Base-by-base conservation (phyloP, 2,888 invertebrate species). In the Folsomia candida region DNA sequence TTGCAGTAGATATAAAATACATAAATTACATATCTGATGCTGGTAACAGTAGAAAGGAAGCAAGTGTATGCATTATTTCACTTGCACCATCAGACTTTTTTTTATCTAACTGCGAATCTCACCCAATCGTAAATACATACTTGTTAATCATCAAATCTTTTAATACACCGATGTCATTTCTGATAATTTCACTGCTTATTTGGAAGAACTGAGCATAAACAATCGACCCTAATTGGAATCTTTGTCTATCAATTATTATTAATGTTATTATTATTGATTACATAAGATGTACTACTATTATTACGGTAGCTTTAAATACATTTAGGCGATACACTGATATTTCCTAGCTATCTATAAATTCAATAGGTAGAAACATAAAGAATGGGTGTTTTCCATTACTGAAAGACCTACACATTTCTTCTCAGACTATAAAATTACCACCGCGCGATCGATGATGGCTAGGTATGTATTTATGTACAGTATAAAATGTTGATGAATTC, bases 201-300 rank as follows among this genome's bases (percentile, higher is more conserved):
- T 61, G 61, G 61, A 61, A 61, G 61, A 61, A 28, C 61, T 61
- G 61, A 61, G 61, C 61, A 61, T 61, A 61, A 60, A 24, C 6
- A 28, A 27, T n/a, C 6, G 4, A 54, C 18, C 6, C 20, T 54
- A 54, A 18, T 22, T 22, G 22, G 54, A 54, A 54, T 11, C 9
- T 11, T 47, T 47, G 18, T 47, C 47, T 11, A 47, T 18, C 47
- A 47, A 47, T 11, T 11, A 47, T 47, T 47, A 9, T 11, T 47
- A 11, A 9, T 9, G 9, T 18, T 47, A 47, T 11, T 47, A 11
- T 47, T 47, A 47, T 47, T 11, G 18, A n/a, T n/a, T n/a, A n/a
- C n/a, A n/a, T n/a, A n/a, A n/a, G n/a, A n/a, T n/a, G n/a, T n/a
- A n/a, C 6, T 54, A 54, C 54, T 54, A 14, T n/a, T 6, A 54